Evolutionary conservation across 1,140 invertebrate species (phyloP).

Genomic region (Metopolophium dirhodum): DNA sequence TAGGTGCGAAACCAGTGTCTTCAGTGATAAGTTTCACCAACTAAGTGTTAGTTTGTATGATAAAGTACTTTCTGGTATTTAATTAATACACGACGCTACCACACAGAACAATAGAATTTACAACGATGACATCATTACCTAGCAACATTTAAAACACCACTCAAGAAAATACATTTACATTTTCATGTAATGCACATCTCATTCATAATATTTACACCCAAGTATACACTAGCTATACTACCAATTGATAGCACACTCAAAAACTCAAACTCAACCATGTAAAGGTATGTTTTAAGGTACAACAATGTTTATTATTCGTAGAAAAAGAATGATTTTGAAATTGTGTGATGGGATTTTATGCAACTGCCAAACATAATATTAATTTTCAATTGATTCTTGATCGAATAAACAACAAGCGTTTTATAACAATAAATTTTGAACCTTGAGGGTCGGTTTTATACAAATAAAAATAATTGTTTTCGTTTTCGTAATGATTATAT

Average conservation of each 20-base stretch:
- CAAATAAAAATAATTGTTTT: slow-evolving; percentile 27
- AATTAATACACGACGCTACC: no score
- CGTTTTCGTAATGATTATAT: slow-evolving; percentile 1
- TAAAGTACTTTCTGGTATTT: no score
- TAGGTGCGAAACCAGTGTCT: neutral
- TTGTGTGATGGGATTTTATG: neutral
- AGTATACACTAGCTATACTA: neutral
- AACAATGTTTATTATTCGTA: neutral
- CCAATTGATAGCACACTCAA: neutral
- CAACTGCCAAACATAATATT: neutral
- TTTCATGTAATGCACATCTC: no score
- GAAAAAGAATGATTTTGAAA: neutral
- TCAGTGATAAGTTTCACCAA: neutral
- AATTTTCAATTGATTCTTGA: neutral
- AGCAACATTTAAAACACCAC: no score
- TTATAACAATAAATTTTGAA: neutral
- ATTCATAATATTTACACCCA: neutral
- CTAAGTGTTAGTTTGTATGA: no score
- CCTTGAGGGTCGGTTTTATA: neutral
- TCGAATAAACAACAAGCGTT: neutral
- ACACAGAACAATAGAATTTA: neutral
- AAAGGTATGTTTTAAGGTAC: neutral
- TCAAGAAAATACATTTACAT: no score
- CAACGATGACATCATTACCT: neutral
- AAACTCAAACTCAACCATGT: neutral